Conservation (phyloP, 2,797 vertebrate species). For the Martes flavigula region DNA sequence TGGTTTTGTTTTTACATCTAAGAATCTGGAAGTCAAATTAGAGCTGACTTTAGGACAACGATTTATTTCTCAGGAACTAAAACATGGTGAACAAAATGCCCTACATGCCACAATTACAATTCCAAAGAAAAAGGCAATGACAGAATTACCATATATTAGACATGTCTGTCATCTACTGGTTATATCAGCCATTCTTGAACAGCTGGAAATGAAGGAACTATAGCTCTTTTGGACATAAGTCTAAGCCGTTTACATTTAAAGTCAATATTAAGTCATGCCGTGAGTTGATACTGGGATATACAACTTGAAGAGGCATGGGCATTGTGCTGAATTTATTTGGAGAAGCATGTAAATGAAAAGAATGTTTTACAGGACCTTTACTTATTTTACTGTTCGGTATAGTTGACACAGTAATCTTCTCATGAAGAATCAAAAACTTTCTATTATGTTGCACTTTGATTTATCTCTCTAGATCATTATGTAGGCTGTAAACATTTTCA, state of each 20-base stretch:
- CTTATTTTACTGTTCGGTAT: not conserved
- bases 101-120: not conserved
- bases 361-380: not conserved
- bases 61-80: not conserved
- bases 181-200: not conserved
- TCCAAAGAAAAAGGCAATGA: not conserved
- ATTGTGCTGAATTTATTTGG: not conserved
- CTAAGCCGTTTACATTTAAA: not conserved
- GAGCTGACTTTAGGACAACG: not conserved
- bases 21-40: not conserved
- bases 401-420: not conserved
- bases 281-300: not conserved
- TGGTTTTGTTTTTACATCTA: not conserved
- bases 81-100: not conserved
- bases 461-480: not conserved
- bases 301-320: not conserved
- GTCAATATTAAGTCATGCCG: not conserved
- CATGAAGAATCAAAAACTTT: not conserved
- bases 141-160: not conserved
- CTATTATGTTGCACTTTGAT: not conserved
- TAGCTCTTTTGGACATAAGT: not conserved
- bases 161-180: not conserved
- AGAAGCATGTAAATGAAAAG: not conserved
- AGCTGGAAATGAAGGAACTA: not conserved
- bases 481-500: not conserved